A percentile compares a stretch with the other conserved stretches of the same genome.
Evolutionary conservation across 2,797 vertebrate species (phyloP).

Genomic region (Megalops cyprinoides): DNA sequence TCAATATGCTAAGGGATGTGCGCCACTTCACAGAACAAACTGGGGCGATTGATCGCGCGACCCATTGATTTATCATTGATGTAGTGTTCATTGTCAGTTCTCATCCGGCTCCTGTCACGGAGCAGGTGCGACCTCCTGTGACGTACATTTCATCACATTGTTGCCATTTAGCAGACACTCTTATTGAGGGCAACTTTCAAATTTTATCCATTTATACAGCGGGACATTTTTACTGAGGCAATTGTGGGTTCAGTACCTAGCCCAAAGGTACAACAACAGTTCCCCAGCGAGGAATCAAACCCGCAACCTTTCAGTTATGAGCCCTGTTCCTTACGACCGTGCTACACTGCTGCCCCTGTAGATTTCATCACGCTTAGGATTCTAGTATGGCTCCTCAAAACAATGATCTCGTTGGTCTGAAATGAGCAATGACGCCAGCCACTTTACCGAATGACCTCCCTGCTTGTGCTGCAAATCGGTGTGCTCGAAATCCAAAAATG

Average conservation of each 20-base stretch:
- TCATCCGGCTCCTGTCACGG: background rate
- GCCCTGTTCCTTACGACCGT: too few species aligned
- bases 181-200: too few species aligned
- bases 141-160: background rate
- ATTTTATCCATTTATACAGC: too few species aligned
- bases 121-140: background rate
- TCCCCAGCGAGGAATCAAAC: too few species aligned
- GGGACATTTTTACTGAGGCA: too few species aligned
- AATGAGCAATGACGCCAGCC: background rate
- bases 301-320: too few species aligned
- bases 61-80: background rate
- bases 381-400: background rate
- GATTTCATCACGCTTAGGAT: slow-evolving; percentile 12
- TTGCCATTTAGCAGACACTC: too few species aligned
- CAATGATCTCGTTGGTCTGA: background rate
- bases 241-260: too few species aligned
- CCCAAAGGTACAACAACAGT: too few species aligned
- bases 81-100: background rate
- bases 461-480: background rate
- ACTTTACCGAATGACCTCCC: background rate
- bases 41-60: too few species aligned
- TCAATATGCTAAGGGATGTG: background rate
- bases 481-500: background rate
- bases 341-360: background rate
- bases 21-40: background rate